Evolutionary conservation across 1,140 invertebrate species (phyloP).

Genomic region (Belonocnema kinseyi): DNA sequence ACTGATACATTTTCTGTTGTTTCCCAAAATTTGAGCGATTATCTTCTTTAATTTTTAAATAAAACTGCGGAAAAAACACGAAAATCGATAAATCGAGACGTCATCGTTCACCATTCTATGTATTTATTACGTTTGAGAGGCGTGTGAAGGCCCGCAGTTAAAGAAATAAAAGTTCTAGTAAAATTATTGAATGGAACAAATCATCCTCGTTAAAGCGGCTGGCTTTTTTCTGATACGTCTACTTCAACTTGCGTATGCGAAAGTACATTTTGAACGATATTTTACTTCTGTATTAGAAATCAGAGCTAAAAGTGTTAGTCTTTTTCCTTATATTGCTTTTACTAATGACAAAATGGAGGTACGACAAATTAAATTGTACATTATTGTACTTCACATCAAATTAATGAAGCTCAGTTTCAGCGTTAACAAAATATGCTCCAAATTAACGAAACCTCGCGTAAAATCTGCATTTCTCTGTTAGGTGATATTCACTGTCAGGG

Average conservation of each 20-base stretch:
- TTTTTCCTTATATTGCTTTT: neutral
- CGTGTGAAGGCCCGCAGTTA: neutral
- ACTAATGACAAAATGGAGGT: neutral
- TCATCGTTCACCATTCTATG: too few species aligned
- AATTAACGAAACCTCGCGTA: neutral
- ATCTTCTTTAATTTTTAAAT: too few species aligned
- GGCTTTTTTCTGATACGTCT: slow-evolving; percentile 2
- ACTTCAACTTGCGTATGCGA: slow-evolving; percentile 1
- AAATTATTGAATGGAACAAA: slow-evolving; percentile 3
- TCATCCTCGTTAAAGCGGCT: neutral
- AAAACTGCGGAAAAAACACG: too few species aligned
- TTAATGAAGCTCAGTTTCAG: slow-evolving; percentile 1
- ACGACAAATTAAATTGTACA: neutral
- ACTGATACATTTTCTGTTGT: too few species aligned
- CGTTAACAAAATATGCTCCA: slow-evolving; percentile 7
- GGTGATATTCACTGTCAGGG: too few species aligned
- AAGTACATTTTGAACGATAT: neutral
- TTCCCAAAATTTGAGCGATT: too few species aligned
- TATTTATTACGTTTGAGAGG: neutral
- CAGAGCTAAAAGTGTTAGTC: slow-evolving; percentile 8
- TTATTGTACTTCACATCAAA: neutral
- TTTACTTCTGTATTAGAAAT: neutral
- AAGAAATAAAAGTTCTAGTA: neutral
- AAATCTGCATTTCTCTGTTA: too few species aligned
- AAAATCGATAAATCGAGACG: too few species aligned